Base-by-base conservation (phyloP, 2,113 vertebrate genomes). In the Aix galericulata region DNA sequence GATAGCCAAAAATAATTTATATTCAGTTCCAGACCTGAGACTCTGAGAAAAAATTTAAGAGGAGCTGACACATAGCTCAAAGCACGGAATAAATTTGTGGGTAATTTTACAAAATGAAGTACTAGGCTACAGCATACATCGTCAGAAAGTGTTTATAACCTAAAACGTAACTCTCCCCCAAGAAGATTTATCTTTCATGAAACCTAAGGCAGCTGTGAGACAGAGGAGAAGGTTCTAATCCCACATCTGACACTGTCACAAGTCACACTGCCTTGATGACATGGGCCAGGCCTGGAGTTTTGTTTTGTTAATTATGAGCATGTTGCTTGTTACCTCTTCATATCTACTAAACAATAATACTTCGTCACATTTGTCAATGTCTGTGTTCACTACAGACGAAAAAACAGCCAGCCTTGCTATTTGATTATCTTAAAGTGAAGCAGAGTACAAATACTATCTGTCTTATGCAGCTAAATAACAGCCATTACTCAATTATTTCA, bases 211-310 rank as follows among this genome's bases (percentile, higher is more conserved):
- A 94, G 91, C 83, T 89, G 94, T 89, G 83, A 93, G 88, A 92
- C 21, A 96, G 88, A 90, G 66, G 90, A 97, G 94, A 96, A 95
- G 94, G 93, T 38, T 89, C 92, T 94, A 96, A 95, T 91, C 86
- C 92, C 62, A 67, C 9, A 53, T 53, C 80, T 87, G 92, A 78
- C 53, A 92, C 66, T 79, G 44, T 56, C 69, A 78, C 75, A 95
- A 95, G 40, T 55, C 83, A 40, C 27, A 8, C 71, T 32, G 40
- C 69, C 50, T 50, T 66, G 74, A 62, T 26, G 63, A 78, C n/a
- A 29, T 1, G 29, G 36, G 63, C 72, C 91, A 44, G 66, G 40
- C 88, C 88, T 46, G 34, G 29, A 52, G 68, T 17, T 20, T 90
- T 82, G 79, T 82, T 58, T 86, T 91, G 76, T 38, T 26, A 69